Evolutionary conservation across 1,140 invertebrate species (phyloP), one percentile per base, ranked within the genome.

Genomic region (Nasonia giraulti): DNA sequence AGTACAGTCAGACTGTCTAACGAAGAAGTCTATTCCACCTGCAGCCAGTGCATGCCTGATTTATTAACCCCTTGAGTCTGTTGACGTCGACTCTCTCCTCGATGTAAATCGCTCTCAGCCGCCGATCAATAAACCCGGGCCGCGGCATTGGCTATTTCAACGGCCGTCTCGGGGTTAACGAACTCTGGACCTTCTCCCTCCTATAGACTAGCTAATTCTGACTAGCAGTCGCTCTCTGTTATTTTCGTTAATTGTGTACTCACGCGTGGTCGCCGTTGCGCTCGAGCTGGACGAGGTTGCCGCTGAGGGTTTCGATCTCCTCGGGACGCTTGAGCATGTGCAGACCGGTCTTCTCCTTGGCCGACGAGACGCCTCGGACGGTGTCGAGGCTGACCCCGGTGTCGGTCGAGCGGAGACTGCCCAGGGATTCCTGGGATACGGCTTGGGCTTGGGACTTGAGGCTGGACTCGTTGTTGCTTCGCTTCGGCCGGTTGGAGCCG

Each of bases 371-470:
- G 1, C 91, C 91, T 17, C 86, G 88, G 1, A 93, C 91, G 0
- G 92, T 93, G 81, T 93, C 89, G 10, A 93, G 83, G 82, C 92
- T 93, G 17, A 93, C 92, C 1, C 92, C 92, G 4, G 92, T 93
- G 77, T 93, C 92, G 12, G 90, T 92, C 0, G 92, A 92, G 1
- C 90, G 85, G 6, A 89, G 87, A 71, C 91, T 93, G 11, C 89
- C 89, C 7, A 89, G 85, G 0, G 92, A 92, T 1, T 89, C 88
- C 6, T 89, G 88, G 11, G 92, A 92, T 78, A 88, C 71, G n/a
- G 66, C 47, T 20, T 11, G 69, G 17, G 50, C 40, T 27, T 74
- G 76, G 0, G 44, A 71, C 5, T 55, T 40, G 2, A 66, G 55
- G 37, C 12, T 12, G 3, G 50, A 12, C 17, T 27, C 81, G 76